Conservation (phyloP, 2,888 invertebrate genomes). For the Clunio marinus region DNA sequence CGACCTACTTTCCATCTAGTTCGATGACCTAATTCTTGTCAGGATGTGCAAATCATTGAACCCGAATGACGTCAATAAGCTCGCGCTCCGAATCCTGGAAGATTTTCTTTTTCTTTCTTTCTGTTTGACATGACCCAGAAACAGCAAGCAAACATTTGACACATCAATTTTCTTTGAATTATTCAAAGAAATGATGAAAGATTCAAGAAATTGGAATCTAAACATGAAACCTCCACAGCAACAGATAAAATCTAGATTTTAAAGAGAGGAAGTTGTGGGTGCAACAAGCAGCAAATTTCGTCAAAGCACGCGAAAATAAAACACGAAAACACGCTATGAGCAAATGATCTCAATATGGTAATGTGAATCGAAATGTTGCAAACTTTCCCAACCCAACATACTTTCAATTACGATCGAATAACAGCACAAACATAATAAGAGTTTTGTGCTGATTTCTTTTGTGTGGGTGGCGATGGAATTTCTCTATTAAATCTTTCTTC, state of each 20-base stretch:
- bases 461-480: constrained; percentile 7
- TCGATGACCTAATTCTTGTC: not conserved
- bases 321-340: not conserved
- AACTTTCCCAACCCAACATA: constrained; percentile 19
- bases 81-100: not conserved
- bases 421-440: constrained; percentile 1
- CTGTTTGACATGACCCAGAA: too few species aligned
- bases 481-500: too few species aligned
- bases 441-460: not conserved
- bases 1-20: constrained; percentile 3
- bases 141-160: too few species aligned
- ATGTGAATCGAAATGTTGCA: not conserved
- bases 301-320: not conserved
- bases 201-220: not conserved
- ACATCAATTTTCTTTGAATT: too few species aligned
- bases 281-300: constrained; percentile 21
- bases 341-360: constrained; percentile 2
- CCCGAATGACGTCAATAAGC: constrained; percentile 8
- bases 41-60: not conserved
- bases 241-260: too few species aligned
- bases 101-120: not conserved
- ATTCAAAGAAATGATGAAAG: not conserved
- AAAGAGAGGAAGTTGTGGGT: constrained; percentile 16
- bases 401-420: constrained; percentile 17
- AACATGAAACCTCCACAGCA: too few species aligned